Conservation (phyloP, 2,797 vertebrate species). For the Eospalax fontanierii region DNA sequence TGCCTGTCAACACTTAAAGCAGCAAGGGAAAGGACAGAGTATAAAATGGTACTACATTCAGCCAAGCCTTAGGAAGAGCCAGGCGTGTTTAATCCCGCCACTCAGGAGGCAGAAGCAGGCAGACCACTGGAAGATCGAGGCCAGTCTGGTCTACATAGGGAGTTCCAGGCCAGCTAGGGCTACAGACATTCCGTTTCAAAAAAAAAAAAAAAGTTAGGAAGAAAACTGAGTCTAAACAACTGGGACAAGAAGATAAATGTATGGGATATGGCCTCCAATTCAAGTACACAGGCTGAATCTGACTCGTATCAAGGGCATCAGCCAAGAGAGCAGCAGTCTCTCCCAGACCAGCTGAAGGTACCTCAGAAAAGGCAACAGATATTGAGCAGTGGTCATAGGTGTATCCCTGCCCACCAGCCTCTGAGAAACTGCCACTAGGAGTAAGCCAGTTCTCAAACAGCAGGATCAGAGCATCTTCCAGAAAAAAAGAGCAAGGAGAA, state of each 20-base stretch:
- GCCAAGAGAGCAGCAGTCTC: background rate
- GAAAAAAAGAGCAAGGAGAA: background rate
- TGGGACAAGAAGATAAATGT: background rate
- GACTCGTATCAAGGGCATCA: background rate
- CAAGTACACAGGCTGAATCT: background rate
- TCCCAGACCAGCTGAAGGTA: background rate
- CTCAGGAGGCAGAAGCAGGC: too few species aligned
- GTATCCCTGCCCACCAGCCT: background rate
- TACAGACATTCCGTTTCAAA: too few species aligned
- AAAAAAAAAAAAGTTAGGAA: background rate
- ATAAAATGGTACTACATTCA: background rate
- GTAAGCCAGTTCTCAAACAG: background rate
- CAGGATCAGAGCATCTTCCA: background rate
- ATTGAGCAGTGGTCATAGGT: background rate
- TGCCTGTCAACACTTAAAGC: background rate
- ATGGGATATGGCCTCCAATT: background rate
- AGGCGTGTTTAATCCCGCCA: too few species aligned
- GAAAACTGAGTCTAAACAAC: background rate
- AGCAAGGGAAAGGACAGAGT: background rate
- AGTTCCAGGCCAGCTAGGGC: too few species aligned
- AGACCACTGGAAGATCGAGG: too few species aligned
- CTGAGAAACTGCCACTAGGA: background rate
- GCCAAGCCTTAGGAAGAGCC: background rate
- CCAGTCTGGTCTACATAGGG: too few species aligned
- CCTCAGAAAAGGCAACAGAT: background rate